Percentiles rank a stretch among this genome's conserved stretches.
Evolutionary conservation across 23 tunicate genomes (phyloP).

Genomic region (Trididemnum clinides): DNA sequence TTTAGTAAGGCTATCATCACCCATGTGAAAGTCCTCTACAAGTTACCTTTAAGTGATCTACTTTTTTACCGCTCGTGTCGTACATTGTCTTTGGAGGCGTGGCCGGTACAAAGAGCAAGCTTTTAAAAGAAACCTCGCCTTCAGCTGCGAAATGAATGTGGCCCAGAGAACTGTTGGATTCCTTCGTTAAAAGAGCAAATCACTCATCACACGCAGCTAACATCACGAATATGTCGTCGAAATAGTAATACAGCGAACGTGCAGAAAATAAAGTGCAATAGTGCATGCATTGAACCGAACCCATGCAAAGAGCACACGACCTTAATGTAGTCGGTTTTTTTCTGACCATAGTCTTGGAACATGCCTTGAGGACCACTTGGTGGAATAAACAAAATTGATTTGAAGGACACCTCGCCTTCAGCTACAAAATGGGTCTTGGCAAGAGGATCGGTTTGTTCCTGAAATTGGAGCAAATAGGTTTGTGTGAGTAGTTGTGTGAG

Average conservation of each 20-base stretch:
- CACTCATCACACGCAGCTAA: neutral
- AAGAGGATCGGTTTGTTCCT: constrained; percentile 91
- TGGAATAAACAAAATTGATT: constrained; percentile 95
- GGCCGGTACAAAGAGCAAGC: constrained; percentile 84
- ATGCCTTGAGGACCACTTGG: constrained; percentile 64
- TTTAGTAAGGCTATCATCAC: too few species aligned
- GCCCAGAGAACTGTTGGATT: constrained; percentile 54
- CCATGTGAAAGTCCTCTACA: too few species aligned
- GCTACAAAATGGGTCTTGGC: constrained; percentile 97
- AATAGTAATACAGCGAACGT: neutral
- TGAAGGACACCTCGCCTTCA: constrained; percentile 98
- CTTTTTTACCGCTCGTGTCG: constrained; percentile 69
- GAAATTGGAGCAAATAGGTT: too few species aligned
- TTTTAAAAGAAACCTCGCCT: constrained; percentile 95
- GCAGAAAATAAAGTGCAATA: neutral
- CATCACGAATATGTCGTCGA: neutral
- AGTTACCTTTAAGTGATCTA: constrained; percentile 89
- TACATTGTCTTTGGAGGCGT: constrained; percentile 82
- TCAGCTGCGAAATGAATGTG: constrained; percentile 91
- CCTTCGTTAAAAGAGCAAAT: constrained; percentile 42
- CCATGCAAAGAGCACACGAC: constrained; percentile 36
- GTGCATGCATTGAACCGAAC: neutral
- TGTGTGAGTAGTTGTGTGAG: too few species aligned
- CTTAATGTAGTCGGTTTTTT: constrained; percentile 93
- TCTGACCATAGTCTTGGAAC: constrained; percentile 98